Percentiles rank a stretch among this genome's conserved stretches.
Evolutionary conservation across 1,140 invertebrate genomes (phyloP).

Genomic region (Macrotrachela quadricornifera): DNA sequence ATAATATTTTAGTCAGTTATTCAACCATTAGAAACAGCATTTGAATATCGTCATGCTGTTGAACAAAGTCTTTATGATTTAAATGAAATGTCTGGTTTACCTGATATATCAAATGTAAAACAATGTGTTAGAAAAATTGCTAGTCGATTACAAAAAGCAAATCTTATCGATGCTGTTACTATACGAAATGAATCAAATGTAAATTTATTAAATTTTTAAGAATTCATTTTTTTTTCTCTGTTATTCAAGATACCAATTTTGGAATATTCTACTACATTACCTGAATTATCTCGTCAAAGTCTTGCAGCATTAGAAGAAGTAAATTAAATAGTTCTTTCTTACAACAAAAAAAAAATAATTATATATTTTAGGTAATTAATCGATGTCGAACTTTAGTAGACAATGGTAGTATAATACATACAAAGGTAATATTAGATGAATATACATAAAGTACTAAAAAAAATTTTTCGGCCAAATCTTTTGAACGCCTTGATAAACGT

Average conservation of each 20-base stretch:
- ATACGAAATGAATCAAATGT: conserved; percentile 11
- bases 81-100: conserved; percentile 36
- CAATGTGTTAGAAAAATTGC: conserved; percentile 36
- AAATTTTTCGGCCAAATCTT: too few relatives aligned
- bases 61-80: conserved; percentile 30
- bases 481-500: too few relatives aligned
- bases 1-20: conserved; percentile 22
- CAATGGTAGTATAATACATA: too few relatives aligned
- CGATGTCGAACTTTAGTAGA: too few relatives aligned
- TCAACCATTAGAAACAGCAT: conserved; percentile 25
- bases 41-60: conserved; percentile 27
- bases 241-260: background rate
- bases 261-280: background rate
- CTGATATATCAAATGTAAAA: conserved; percentile 37
- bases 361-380: too few relatives aligned
- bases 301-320: background rate
- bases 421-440: too few relatives aligned
- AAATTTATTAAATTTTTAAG: conserved; percentile 13
- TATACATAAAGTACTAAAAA: too few relatives aligned
- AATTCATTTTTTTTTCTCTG: too few relatives aligned
- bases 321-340: background rate
- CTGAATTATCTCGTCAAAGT: conserved; percentile 16
- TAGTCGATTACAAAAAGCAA: conserved; percentile 27
- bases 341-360: too few relatives aligned
- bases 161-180: conserved; percentile 20